Evolutionary conservation across 2,113 vertebrate genomes (phyloP), one percentile per base, ranked within the genome.

Genomic region (Columba livia): DNA sequence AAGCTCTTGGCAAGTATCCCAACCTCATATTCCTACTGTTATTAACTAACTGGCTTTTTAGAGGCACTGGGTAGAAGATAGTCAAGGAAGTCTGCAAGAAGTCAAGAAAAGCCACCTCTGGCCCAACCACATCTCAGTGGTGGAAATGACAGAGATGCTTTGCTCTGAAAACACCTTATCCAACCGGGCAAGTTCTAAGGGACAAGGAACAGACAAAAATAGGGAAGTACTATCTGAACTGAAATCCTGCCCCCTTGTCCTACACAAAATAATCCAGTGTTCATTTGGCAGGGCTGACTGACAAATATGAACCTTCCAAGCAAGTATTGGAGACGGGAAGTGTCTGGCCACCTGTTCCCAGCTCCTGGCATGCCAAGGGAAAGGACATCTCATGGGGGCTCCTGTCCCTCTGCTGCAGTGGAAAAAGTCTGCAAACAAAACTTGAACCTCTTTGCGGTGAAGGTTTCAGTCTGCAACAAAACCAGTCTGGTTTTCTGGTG

Each of bases 241-340:
- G 71, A 91, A 96, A 88, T 58, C 54, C 85, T 77, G 50, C n/a
- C 79, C 72, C 62, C 24, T 19, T 50, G n/a, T 40, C 48, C 84
- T 50, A 47, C 54, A 26, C 21, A 54, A n/a, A 84, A 54, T 10
- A 57, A 61, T 31, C 51, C 50, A 9, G 12, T 31, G 44, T 40
- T 71, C n/a, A 29, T 60, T 56, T 28, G 40, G 66, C 79, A 82
- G 50, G 71, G 82, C 60, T 87, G 60, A 19, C 28, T 79, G 79
- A 62, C 17, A 75, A 36, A 65, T 5, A 1, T 4, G 11, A 7
- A 54, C 32, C 16, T 66, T 72, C 71, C 58, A 40, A 50, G 34
- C 0, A 6, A 34, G 2, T 7, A 8, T 0, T 79, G 79, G 50
- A 70, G 36, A 17, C 40, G 56, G 64, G 38, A 79, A 0, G 0